These are phyloP conservation scores for Melanocharis versteri DNA, from an alignment of 2,113 vertebrate species.

Conservation along the genomic window DNA sequence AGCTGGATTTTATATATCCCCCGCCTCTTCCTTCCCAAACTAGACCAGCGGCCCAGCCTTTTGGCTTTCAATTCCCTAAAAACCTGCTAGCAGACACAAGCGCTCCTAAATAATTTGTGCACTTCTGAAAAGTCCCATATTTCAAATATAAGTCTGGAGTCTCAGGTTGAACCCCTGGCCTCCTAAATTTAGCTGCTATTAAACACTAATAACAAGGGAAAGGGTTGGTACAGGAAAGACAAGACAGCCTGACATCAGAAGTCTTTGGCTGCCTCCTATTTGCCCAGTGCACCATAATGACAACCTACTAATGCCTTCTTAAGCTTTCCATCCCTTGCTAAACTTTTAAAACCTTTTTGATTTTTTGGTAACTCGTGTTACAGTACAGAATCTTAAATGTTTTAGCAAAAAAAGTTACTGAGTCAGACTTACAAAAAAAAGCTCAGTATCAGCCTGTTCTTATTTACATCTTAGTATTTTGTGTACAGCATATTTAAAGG, in stretches of 20 bases:
- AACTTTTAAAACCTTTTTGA: background rate
- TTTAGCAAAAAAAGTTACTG: background rate
- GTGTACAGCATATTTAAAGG: background rate
- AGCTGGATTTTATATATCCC: background rate
- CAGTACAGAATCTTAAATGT: background rate
- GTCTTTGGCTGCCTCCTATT: background rate
- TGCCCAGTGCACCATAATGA: background rate
- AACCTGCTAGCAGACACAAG: background rate
- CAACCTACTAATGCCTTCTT: background rate
- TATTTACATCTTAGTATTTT: background rate
- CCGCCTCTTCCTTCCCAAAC: background rate
- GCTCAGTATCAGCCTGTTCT: background rate
- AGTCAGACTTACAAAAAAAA: background rate
- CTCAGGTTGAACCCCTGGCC: background rate
- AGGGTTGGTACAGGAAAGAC: background rate
- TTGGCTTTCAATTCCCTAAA: background rate
- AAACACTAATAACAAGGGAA: background rate
- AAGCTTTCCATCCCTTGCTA: background rate
- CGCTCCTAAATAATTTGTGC: accelerated
- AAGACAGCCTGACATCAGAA: background rate
- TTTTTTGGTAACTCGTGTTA: background rate
- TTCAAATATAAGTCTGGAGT: background rate
- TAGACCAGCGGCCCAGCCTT: background rate
- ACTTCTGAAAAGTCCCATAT: background rate
- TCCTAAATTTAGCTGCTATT: background rate